Percentiles rank a stretch among this genome's conserved stretches.
These are phyloP conservation scores for Kryptopterus vitreolus DNA, from an alignment of 2,797 vertebrate species.

Conservation along the genomic window DNA sequence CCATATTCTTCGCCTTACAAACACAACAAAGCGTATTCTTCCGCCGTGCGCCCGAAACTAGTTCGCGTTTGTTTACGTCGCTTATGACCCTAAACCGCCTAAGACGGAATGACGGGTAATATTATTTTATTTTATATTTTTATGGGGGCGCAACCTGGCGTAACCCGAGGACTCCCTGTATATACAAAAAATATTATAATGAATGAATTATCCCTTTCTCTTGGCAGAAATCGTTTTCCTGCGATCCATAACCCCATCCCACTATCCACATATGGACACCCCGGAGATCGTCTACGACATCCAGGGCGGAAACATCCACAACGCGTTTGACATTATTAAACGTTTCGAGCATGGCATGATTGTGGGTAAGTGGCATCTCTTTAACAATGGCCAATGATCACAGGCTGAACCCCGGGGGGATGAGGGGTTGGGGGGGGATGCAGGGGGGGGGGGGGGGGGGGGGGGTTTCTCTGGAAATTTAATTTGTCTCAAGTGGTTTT, in stretches of 20 bases:
- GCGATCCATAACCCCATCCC: constrained; percentile 82
- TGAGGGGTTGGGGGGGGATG: too few relatives aligned
- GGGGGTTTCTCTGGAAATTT: constrained; percentile 59
- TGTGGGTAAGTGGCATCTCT: constrained; percentile 83
- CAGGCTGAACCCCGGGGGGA: constrained; percentile 47
- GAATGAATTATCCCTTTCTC: constrained; percentile 20
- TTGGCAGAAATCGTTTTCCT: constrained; percentile 94
- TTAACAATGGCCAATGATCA: constrained; percentile 58
- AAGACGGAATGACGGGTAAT: too few relatives aligned
- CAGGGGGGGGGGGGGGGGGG: too few relatives aligned
- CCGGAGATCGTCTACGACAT: constrained; percentile 92
- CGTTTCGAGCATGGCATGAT: constrained; percentile 85
- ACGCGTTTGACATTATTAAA: constrained; percentile 92
- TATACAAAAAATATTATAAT: too few relatives aligned
- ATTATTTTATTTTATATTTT: too few relatives aligned
- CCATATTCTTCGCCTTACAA: too few relatives aligned
- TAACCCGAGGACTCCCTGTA: too few relatives aligned
- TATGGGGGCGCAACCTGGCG: too few relatives aligned
- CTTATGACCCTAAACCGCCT: too few relatives aligned
- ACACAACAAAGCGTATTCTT: too few relatives aligned
- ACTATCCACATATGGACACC: constrained; percentile 69
- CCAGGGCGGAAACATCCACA: constrained; percentile 87
- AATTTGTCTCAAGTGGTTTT: constrained; percentile 60
- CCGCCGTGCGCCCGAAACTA: too few relatives aligned
- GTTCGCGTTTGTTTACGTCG: too few relatives aligned